Evolutionary conservation across 64 coral and sea anemone genomes (phyloP), one percentile per base, ranked within the genome.

Genomic region (Exaiptasia diaphana): DNA sequence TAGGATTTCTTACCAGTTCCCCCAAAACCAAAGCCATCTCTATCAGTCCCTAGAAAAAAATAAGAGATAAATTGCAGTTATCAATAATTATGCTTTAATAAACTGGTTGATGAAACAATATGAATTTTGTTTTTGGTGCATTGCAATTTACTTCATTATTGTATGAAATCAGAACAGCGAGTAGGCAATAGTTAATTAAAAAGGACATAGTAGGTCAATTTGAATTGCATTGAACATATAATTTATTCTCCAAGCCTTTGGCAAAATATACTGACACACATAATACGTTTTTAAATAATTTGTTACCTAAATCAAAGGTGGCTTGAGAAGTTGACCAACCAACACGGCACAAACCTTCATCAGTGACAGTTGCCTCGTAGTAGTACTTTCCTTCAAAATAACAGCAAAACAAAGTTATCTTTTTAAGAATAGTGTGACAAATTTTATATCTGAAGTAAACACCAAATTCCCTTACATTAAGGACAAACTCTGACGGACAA

Each of bases 1-100:
- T 82, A 88, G 22, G 93, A 97, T 38, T 87, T 87, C 26, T 97
- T 97, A 56, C 93, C 93, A 33, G 88, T 97, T 45, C 93, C 93
- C 41, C 93, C 93, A 91, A 97, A 97, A 4, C 93, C 93, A 35
- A 73, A 97, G 17, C 93, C 88, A 27, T 87, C 81, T 14, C 74
- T 84, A 53, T 97, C 93, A 78, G 88, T 97, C 24, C 88, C 88
- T 90, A 17, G 4, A 83, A 58, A 4, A 13, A 31, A 53, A 57
- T 25, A 22, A 31, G 38, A 80, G 26, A 23, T 8, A 42, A 13
- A 24, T 55, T n/a, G 20, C 0, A 14, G 15, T 54, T 55, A 55
- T 5, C 17, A 21, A 21, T 55, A 55, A 4, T 55, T 55, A 15
- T 1, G 20, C 4, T 5, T 55, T 5, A 55, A 5, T 21, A 55